phyloP scores from a whole-genome alignment of 2,113 vertebrate genomes.

The Agapornis roseicollis region DNA sequence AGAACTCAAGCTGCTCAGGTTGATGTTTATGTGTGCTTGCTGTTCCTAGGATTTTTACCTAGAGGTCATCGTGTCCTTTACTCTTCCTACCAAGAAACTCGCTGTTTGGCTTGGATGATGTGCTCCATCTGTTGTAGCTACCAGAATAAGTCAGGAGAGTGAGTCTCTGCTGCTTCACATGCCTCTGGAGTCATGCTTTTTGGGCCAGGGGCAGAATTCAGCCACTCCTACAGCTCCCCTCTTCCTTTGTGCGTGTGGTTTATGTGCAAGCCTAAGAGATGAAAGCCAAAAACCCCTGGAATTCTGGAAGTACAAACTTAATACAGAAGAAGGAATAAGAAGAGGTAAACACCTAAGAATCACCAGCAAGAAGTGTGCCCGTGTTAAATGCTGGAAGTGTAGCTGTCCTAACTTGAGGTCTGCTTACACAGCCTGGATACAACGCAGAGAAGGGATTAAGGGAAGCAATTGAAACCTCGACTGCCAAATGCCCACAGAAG shows the following conservation, averaged over 20 bases:
- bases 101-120: constrained; percentile 13
- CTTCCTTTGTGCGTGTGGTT: not conserved
- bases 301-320: not conserved
- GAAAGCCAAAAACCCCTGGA: not conserved
- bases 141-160: not conserved
- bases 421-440: not conserved
- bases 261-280: not conserved
- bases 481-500: not conserved
- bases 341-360: not conserved
- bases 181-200: not conserved
- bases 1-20: constrained; percentile 22
- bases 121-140: constrained; percentile 56
- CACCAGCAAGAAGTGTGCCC: not conserved
- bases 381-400: not conserved
- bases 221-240: not conserved
- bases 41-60: constrained; percentile 59
- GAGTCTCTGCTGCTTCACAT: not conserved
- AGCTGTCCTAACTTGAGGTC: not conserved
- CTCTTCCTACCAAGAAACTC: constrained; percentile 10
- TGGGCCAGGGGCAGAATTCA: not conserved
- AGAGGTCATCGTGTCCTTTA: constrained; percentile 60
- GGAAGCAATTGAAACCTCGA: not conserved
- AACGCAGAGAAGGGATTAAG: not conserved
- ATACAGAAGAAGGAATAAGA: not conserved
- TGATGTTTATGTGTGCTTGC: constrained; percentile 49